Percentiles rank a stretch among this genome's conserved stretches.
Conservation (phyloP, 2,888 invertebrate species). For the Folsomia manolachei region DNA sequence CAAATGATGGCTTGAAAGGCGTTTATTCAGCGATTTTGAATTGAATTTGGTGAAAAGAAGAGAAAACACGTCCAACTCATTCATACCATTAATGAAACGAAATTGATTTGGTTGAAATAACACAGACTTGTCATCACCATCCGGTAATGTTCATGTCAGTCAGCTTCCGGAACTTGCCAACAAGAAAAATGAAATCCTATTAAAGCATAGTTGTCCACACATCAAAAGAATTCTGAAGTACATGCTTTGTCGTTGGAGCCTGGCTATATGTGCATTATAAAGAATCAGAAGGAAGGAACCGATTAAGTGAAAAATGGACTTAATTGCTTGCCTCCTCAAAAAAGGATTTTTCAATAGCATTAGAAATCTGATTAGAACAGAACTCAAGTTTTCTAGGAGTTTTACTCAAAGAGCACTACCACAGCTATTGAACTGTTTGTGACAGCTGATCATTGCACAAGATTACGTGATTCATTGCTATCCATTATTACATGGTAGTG, state of each 20-base stretch:
- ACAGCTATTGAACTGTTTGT: background rate
- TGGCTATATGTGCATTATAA: too few relatives aligned
- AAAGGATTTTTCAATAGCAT: conserved; percentile 15
- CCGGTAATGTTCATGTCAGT: background rate
- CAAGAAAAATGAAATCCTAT: background rate
- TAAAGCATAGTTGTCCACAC: background rate
- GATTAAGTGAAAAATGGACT: conserved; percentile 11
- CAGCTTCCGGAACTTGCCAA: background rate
- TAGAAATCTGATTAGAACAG: conserved; percentile 16
- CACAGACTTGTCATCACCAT: background rate
- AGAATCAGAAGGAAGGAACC: too few relatives aligned
- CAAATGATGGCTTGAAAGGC: too few relatives aligned
- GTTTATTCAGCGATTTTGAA: background rate
- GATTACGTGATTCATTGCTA: conserved; percentile 14
- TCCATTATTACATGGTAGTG: background rate
- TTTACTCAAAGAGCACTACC: too few relatives aligned
- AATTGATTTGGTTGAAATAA: background rate
- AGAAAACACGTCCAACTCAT: too few relatives aligned
- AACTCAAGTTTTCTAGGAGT: too few relatives aligned
- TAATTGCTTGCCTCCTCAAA: background rate
- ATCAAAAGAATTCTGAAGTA: background rate
- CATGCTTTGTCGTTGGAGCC: background rate
- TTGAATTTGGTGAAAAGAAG: background rate
- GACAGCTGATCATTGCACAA: conserved; percentile 9
- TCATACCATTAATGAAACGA: background rate